Conservation (phyloP, 92 coral and sea anemone species). For the Virgularia gustaviana region DNA sequence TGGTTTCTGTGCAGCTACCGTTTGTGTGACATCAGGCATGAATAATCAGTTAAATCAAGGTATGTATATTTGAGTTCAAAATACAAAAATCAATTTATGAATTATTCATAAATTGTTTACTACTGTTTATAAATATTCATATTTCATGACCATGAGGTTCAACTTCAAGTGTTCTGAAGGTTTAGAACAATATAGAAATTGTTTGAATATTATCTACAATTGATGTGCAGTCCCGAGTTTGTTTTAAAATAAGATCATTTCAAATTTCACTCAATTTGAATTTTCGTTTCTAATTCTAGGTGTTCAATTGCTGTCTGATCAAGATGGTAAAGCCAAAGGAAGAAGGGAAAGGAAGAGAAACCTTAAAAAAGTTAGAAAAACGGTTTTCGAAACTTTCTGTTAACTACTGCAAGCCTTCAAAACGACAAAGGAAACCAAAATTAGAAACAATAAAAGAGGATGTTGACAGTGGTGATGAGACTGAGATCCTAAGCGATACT, state of each 20-base stretch:
- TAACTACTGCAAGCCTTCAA: neutral
- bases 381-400: neutral
- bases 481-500: neutral
- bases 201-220: no score
- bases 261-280: neutral
- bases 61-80: neutral
- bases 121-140: no score
- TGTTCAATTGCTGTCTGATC: neutral
- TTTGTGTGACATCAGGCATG: no score
- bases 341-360: neutral
- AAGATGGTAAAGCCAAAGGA: neutral
- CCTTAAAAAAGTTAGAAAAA: neutral
- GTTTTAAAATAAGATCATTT: neutral
- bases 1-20: no score
- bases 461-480: slow-evolving; percentile 1
- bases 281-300: neutral
- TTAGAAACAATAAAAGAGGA: neutral
- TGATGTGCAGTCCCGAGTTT: no score
- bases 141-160: no score
- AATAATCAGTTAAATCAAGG: neutral
- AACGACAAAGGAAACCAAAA: neutral
- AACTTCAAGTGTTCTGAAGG: no score
- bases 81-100: neutral
- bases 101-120: no score
- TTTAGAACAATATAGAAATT: no score